A percentile compares a stretch with the other conserved stretches of the same genome.
Evolutionary conservation across 2,888 invertebrate genomes (phyloP).

Genomic region (Drosophila recens): DNA sequence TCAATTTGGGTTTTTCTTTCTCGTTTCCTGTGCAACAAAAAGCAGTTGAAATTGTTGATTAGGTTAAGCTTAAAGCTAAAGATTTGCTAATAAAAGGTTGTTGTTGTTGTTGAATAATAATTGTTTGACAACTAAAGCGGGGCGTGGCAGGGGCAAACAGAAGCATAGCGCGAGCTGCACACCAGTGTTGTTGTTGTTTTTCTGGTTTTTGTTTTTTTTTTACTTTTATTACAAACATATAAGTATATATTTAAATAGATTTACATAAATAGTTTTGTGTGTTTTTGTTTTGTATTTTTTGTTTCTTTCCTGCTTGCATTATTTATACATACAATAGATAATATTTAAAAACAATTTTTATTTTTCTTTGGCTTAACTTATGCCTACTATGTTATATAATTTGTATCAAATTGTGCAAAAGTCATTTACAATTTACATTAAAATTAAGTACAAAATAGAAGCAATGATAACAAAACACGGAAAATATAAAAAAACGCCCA

Average conservation of each 20-base stretch:
- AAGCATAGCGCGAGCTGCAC: slow-evolving; percentile 76
- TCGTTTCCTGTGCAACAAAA: slow-evolving; percentile 38
- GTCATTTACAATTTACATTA: slow-evolving; percentile 68
- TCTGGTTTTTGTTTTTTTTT: slow-evolving; percentile 41
- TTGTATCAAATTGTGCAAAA: slow-evolving; percentile 71
- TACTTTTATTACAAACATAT: slow-evolving; percentile 30
- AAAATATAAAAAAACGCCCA: slow-evolving; percentile 51
- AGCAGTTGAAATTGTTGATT: slow-evolving; percentile 46
- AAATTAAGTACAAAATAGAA: slow-evolving; percentile 71
- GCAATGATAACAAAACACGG: slow-evolving; percentile 63
- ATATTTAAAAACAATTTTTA: slow-evolving; percentile 74
- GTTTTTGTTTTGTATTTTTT: slow-evolving; percentile 63
- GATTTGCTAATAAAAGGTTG: slow-evolving; percentile 73
- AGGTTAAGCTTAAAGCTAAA: slow-evolving; percentile 65
- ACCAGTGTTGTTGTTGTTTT: slow-evolving; percentile 57
- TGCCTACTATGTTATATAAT: slow-evolving; percentile 68
- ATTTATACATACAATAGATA: slow-evolving; percentile 32
- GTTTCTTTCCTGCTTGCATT: slow-evolving; percentile 72
- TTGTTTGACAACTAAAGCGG: slow-evolving; percentile 48
- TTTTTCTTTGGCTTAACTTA: slow-evolving; percentile 85
- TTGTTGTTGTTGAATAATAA: slow-evolving; percentile 35
- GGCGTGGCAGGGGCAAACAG: slow-evolving; percentile 59
- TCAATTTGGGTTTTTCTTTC: slow-evolving; percentile 26
- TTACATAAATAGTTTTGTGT: slow-evolving; percentile 58
- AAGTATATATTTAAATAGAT: slow-evolving; percentile 53